Percentiles rank a stretch among this genome's conserved stretches.
Evolutionary conservation across 1,140 invertebrate species (phyloP).

Genomic region (Drosophila nebulosa): DNA sequence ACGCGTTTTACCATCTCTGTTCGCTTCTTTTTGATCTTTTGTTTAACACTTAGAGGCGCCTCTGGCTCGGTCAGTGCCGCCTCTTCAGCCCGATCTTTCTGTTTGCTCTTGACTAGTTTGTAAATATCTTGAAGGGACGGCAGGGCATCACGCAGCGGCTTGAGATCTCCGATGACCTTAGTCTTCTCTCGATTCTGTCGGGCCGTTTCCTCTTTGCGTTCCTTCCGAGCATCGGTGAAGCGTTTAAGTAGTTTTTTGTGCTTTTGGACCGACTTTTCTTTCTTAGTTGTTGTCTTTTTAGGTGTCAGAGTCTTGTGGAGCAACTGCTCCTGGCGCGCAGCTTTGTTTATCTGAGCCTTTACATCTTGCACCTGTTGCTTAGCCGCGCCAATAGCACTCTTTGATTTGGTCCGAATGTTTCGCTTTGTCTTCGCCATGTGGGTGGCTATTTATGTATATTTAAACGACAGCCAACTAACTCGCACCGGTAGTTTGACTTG

Average conservation of each 20-base stretch:
- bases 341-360: conserved; percentile 43
- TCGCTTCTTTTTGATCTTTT: conserved; percentile 67
- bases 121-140: conserved; percentile 73
- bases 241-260: conserved; percentile 68
- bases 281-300: conserved; percentile 62
- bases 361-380: conserved; percentile 59
- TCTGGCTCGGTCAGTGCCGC: conserved; percentile 22
- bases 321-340: conserved; percentile 42
- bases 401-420: conserved; percentile 63
- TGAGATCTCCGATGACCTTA: conserved; percentile 67
- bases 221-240: conserved; percentile 49
- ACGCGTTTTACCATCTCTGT: conserved; percentile 47
- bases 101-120: conserved; percentile 44
- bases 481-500: too few species aligned
- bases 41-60: conserved; percentile 47
- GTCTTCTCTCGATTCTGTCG: conserved; percentile 67
- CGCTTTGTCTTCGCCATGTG: conserved; percentile 50
- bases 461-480: too few species aligned
- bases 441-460: too few species aligned
- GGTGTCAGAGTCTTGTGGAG: conserved; percentile 65
- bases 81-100: conserved; percentile 22
- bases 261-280: conserved; percentile 62
- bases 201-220: conserved; percentile 60
- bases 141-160: conserved; percentile 70
- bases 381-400: conserved; percentile 42